A percentile compares a stretch with the other conserved stretches of the same genome.
Conservation (phyloP, 2,888 invertebrate genomes). For the Monoplex corrugatus region DNA sequence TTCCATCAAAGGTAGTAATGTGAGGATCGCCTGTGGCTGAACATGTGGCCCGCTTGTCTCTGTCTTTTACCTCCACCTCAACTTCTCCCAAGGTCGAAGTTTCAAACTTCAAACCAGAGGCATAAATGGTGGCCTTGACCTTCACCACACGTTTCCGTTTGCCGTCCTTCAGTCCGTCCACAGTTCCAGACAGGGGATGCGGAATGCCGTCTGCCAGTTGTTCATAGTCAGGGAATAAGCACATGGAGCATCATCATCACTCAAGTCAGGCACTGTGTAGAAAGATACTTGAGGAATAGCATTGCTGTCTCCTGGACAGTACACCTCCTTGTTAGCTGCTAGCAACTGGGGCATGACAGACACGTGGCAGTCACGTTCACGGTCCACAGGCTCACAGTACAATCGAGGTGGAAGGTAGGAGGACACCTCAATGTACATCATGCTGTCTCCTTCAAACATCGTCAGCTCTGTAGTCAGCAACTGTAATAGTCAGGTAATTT, state of each 20-base stretch:
- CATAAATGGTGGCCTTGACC: slow-evolving; percentile 53
- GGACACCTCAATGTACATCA: slow-evolving; percentile 55
- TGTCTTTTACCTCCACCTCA: slow-evolving; percentile 60
- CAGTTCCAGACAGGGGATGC: slow-evolving; percentile 64
- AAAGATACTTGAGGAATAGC: slow-evolving; percentile 64
- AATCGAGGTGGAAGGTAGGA: slow-evolving; percentile 62
- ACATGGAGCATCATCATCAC: slow-evolving; percentile 56
- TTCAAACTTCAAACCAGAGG: slow-evolving; percentile 47
- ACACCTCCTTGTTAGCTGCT: slow-evolving; percentile 56
- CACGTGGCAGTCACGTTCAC: slow-evolving; percentile 61
- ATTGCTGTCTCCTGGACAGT: slow-evolving; percentile 57
- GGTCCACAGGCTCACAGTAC: slow-evolving; percentile 62
- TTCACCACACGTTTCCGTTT: slow-evolving; percentile 60
- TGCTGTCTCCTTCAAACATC: slow-evolving; percentile 61
- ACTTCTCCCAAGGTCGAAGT: slow-evolving; percentile 52
- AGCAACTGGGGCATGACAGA: slow-evolving; percentile 49
- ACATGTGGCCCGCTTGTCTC: slow-evolving; percentile 65
- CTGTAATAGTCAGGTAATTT: too few relatives aligned
- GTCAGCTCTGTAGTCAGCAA: slow-evolving; percentile 57
- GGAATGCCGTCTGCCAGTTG: slow-evolving; percentile 58
- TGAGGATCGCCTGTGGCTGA: slow-evolving; percentile 66
- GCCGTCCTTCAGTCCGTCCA: slow-evolving; percentile 64
- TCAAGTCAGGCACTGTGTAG: slow-evolving; percentile 53
- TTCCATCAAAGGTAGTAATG: slow-evolving; percentile 69
- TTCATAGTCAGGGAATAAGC: slow-evolving; percentile 59